Base-by-base conservation (phyloP, 2,888 invertebrate genomes). In the Prostheceraeus crozeri region DNA sequence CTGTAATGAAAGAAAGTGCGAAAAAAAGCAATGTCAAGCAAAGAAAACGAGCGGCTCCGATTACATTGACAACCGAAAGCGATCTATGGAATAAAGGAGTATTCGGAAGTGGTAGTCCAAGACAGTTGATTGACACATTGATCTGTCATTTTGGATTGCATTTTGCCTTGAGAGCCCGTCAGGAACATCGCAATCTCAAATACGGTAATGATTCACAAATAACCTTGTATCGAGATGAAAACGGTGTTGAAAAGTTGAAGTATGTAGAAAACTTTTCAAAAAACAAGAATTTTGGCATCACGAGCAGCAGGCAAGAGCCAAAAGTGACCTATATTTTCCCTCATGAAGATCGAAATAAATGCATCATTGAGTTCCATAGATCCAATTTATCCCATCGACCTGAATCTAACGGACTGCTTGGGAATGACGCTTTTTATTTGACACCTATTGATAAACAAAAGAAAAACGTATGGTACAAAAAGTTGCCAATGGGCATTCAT, bases 1-100 rank as follows among this genome's bases (percentile, higher is more conserved):
- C 40, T 14, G 40, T 40, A n/a, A 40, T 40, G 40, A 40, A 40
- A 40, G 19, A 21, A 40, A 40, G 40, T 40, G 40, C 40, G n/a
- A 14, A 16, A 40, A 14, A 40, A 16, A 21, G n/a, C 40, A 40
- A 40, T 40, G 40, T 40, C 40, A 40, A 40, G 19, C 40, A 14
- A 14, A 40, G 19, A 21, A 40, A 40, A 40, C 40, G 40, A 16
- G 40, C 40, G 19, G 40, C 40, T 40, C 6, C 40, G 40, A 40
- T 40, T 40, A 16, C 40, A 14, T 14, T 40, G 14, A 21, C 4
- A 40, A 21, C 40, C 19, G 40, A 40, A 21, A 4, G 19, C 16
- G 16, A 40, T 14, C 4, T 40, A 21, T 40, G 40, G n/a, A 40
- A 40, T 16, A 40, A 4, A 16, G 40, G 40, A 40, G 40, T 40